Base-by-base conservation (phyloP, 1,140 invertebrate genomes). In the Lepidurus apus region DNA sequence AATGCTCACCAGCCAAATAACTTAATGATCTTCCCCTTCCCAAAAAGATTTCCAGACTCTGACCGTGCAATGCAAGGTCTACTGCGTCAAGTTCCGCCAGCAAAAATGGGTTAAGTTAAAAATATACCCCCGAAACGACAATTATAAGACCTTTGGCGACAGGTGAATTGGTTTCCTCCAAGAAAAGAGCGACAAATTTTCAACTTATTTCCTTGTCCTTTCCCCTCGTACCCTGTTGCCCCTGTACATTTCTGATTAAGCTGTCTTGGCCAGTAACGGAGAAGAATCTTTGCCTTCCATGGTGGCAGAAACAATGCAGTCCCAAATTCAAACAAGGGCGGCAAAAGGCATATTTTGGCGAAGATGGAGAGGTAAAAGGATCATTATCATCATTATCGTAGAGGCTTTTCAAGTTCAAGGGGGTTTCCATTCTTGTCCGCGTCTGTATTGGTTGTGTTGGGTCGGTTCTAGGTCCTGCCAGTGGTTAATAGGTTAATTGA, bases 1-100 rank as follows among this genome's bases (percentile, higher is more conserved):
- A 65, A 65, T 65, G 53, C 53, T 65, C 53, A 65, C 53, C 17
- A 65, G 53, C 53, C 53, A 65, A 65, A 65, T 65, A 65, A 65
- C 53, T 65, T 65, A 65, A 65, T 65, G 53, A 65, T 65, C 53
- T 65, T 21, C 53, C 8, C 53, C 7, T 65, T 21, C 53, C 21
- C 53, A 65, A 65, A 65, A 65, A 65, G 21, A 13, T 17, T 21
- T 47, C 17, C 21, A 65, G 17, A 65, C 17, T n/a, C 53, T 65
- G 21, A 65, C 53, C 17, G 9, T 13, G 53, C 21, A 65, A 34
- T 34, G 53, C 53, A 65, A 21, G 17, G 53, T 13, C 53, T n/a
- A 65, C 53, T 65, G 45, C 10, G 21, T 65, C 53, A 5, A 65
- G 53, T 65, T 65, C 6, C 53, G 8, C 13, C 21, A 65, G 53